Evolutionary conservation across 2,113 vertebrate genomes (phyloP).

Genomic region (Callithrix jacchus): DNA sequence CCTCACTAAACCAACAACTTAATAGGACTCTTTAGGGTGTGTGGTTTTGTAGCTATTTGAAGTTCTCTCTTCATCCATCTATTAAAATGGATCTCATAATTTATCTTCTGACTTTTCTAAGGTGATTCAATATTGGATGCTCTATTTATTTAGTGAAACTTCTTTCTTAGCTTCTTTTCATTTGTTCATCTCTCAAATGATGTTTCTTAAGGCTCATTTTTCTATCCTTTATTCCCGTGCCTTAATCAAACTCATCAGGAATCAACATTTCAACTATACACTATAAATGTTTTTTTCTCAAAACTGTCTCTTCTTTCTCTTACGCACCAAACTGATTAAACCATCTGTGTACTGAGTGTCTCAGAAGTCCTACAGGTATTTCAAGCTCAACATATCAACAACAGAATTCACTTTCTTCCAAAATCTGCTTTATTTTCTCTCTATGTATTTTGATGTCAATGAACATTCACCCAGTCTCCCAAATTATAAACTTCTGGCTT

Average conservation of each 20-base stretch:
- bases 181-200: not conserved
- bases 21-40: conserved; percentile 48
- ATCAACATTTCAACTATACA: conserved; percentile 1
- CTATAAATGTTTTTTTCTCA: not conserved
- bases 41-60: conserved; percentile 45
- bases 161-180: conserved; percentile 3
- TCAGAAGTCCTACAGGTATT: not conserved
- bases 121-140: not conserved
- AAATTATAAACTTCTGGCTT: conserved; percentile 21
- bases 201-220: not conserved
- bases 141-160: not conserved
- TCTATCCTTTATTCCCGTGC: not conserved
- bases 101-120: not conserved
- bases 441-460: not conserved
- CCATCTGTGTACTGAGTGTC: not conserved
- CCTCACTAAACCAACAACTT: conserved; percentile 19
- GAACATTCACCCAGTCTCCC: not conserved
- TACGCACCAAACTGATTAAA: not conserved
- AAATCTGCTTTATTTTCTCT: not conserved
- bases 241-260: not conserved
- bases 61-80: conserved; percentile 29
- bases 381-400: not conserved
- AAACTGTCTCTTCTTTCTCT: not conserved
- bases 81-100: not conserved
- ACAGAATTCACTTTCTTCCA: not conserved